Evolutionary conservation across 2,797 vertebrate species (phyloP).

Genomic region (Diplodus puntazzo): DNA sequence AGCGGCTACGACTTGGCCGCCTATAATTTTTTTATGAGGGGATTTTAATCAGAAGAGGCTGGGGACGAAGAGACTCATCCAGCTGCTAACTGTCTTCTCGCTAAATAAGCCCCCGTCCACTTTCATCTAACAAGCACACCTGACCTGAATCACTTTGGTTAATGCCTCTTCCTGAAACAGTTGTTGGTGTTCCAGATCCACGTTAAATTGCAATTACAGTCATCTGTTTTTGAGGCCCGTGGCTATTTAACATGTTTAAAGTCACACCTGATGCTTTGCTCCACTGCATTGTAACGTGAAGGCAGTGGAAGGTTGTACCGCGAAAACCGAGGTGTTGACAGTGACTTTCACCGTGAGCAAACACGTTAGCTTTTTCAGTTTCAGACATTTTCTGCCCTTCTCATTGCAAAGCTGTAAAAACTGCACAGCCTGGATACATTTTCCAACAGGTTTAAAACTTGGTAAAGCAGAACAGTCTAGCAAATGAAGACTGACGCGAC

Average conservation of each 20-base stretch:
- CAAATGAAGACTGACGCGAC: neutral
- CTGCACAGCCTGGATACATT: neutral
- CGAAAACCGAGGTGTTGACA: neutral
- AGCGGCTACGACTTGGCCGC: neutral
- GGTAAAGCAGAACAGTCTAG: too few species aligned
- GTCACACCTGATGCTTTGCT: neutral
- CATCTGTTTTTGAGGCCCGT: neutral
- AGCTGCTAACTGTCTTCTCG: neutral
- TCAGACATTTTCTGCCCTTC: neutral
- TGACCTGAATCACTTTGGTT: neutral
- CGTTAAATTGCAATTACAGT: too few species aligned
- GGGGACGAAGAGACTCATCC: neutral
- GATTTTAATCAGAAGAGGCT: neutral
- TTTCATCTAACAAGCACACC: neutral
- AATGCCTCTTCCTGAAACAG: neutral
- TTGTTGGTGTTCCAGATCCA: neutral
- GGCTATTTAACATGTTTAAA: neutral
- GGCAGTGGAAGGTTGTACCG: too few species aligned
- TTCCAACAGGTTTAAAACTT: neutral
- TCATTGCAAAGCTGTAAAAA: neutral
- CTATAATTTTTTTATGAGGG: neutral
- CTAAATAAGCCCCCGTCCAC: neutral
- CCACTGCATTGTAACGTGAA: too few species aligned
- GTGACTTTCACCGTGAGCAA: neutral
- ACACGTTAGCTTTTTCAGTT: neutral